These are phyloP conservation scores for Nemotelus nigrinus DNA, from an alignment of 2,888 invertebrate genomes.

Conservation along the genomic window DNA sequence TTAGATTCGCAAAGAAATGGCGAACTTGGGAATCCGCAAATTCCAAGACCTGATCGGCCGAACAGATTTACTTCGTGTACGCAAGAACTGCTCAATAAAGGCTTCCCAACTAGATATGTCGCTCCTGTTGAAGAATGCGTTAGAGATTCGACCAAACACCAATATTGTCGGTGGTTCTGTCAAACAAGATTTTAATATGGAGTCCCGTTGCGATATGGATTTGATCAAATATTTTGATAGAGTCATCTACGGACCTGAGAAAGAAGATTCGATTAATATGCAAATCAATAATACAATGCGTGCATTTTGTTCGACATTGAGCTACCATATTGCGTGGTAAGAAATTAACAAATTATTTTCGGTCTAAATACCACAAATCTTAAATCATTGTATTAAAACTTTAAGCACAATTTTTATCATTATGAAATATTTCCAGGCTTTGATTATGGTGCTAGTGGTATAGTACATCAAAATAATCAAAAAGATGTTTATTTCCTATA, in stretches of 20 bases:
- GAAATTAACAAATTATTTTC: constrained; percentile 55
- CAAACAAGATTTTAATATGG: constrained; percentile 84
- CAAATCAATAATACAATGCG: constrained; percentile 90
- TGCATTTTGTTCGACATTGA: constrained; percentile 92
- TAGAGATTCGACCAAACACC: constrained; percentile 87
- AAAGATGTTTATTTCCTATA: too few relatives aligned
- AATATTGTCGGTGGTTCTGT: constrained; percentile 91
- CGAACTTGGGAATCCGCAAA: constrained; percentile 85
- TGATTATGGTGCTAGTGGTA: too few relatives aligned
- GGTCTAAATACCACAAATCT: not conserved
- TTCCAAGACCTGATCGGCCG: constrained; percentile 93
- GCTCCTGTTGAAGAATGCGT: constrained; percentile 87
- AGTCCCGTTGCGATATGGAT: constrained; percentile 86
- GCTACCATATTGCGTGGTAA: constrained; percentile 94
- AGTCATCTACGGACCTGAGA: constrained; percentile 78
- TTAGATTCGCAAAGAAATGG: constrained; percentile 89
- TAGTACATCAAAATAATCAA: too few relatives aligned
- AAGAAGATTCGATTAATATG: constrained; percentile 77
- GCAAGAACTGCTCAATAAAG: constrained; percentile 79
- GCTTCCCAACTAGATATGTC: constrained; percentile 86
- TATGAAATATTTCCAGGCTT: too few relatives aligned
- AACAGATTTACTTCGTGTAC: constrained; percentile 85
- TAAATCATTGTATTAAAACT: not conserved
- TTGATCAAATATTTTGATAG: constrained; percentile 77
- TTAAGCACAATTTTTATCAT: too few relatives aligned